Evolutionary conservation across 2,113 vertebrate genomes (phyloP).

Genomic region (Fregata magnificens): DNA sequence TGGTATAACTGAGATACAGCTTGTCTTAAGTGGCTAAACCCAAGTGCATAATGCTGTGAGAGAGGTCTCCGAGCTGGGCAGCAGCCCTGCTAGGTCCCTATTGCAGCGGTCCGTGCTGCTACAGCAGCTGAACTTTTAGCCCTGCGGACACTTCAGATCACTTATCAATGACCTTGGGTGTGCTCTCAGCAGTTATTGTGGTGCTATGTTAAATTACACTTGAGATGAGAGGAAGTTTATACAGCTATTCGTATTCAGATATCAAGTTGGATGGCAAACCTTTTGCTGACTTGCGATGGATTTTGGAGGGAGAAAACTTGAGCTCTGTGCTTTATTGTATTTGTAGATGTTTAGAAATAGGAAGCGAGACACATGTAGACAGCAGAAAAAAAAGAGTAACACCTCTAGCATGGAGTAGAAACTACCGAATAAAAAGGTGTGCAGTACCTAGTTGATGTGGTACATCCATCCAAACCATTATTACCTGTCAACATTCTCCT

Average conservation of each 20-base stretch:
- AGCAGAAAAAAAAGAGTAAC: background rate
- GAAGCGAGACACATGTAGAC: background rate
- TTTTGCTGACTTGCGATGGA: background rate
- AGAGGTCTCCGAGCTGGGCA: background rate
- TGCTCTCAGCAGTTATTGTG: background rate
- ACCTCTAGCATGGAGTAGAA: background rate
- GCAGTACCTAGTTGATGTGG: background rate
- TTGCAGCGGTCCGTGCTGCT: fast-evolving
- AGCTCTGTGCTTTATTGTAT: background rate
- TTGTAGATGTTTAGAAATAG: background rate
- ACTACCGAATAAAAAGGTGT: background rate
- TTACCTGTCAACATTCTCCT: background rate
- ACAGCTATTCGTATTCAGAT: background rate
- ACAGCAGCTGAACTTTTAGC: fast-evolving
- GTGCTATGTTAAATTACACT: background rate
- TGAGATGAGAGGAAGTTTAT: background rate
- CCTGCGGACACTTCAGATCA: background rate
- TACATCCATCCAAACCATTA: background rate
- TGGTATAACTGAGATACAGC: background rate
- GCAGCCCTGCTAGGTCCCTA: background rate
- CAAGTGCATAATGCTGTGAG: background rate
- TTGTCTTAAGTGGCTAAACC: background rate
- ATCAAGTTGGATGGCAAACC: background rate
- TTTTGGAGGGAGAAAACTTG: background rate
- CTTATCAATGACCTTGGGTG: background rate